These are phyloP conservation scores for Pongo abelii DNA, from an alignment of 2,113 vertebrate genomes.

Conservation along the genomic window DNA sequence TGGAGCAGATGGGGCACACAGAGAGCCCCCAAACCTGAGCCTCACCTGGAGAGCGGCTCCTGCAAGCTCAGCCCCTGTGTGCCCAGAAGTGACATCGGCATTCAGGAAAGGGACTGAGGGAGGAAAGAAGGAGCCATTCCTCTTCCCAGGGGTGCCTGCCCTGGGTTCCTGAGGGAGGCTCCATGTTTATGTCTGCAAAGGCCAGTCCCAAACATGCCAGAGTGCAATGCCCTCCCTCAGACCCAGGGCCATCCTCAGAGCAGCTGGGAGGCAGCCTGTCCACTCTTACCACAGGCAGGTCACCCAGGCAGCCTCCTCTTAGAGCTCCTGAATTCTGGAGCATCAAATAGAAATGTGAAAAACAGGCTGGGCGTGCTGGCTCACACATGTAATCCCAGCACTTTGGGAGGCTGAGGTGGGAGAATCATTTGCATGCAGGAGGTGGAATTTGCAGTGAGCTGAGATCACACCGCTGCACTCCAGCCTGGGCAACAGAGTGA, in stretches of 20 bases:
- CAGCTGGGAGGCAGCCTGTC: neutral
- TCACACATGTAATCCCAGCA: too few species aligned
- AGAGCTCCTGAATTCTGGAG: neutral
- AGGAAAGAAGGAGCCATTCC: neutral
- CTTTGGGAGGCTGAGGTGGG: too few species aligned
- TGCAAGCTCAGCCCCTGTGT: neutral
- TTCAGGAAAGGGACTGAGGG: neutral
- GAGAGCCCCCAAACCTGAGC: neutral
- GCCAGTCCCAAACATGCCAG: neutral
- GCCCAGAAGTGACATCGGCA: neutral
- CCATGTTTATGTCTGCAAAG: neutral
- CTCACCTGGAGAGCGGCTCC: neutral
- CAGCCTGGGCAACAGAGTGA: too few species aligned
- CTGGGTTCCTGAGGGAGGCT: neutral
- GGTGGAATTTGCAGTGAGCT: too few species aligned
- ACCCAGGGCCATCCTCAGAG: neutral
- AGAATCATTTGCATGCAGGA: too few species aligned
- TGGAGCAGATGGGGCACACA: rapidly evolving
- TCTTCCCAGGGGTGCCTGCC: neutral
- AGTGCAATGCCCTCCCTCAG: neutral
- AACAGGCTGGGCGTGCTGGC: neutral
- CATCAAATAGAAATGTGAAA: neutral
- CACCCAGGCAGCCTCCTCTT: neutral
- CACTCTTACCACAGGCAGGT: neutral
- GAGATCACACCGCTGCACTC: too few species aligned